These are phyloP conservation scores for Dicaeum eximium DNA, from an alignment of 2,113 vertebrate species.

Conservation along the genomic window DNA sequence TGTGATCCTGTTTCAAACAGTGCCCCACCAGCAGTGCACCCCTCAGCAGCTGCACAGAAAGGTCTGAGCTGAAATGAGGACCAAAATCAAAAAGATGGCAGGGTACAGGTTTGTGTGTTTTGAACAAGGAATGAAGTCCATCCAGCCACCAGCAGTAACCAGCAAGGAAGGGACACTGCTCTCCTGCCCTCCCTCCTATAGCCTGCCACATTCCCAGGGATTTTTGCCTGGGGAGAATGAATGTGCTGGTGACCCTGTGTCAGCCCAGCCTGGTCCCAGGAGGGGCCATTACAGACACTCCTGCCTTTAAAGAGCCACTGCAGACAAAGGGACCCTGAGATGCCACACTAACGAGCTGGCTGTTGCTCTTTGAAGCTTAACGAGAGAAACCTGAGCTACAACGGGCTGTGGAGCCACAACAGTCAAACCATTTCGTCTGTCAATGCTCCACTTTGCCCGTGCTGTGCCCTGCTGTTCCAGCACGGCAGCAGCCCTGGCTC, in stretches of 20 bases:
- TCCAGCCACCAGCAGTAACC: background rate
- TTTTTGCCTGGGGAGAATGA: background rate
- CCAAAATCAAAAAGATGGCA: background rate
- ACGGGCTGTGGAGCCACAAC: background rate
- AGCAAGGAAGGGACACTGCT: background rate
- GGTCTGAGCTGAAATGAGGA: background rate
- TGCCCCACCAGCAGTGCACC: background rate
- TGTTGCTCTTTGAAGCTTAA: background rate
- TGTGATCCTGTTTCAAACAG: background rate
- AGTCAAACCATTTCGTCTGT: background rate
- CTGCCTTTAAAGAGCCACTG: background rate
- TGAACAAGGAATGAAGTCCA: background rate
- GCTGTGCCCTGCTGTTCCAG: background rate
- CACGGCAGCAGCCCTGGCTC: background rate
- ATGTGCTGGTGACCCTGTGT: rapidly evolving
- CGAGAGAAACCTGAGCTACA: background rate
- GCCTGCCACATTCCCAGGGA: background rate
- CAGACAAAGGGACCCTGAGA: background rate
- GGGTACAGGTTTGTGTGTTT: background rate
- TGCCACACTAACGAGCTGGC: background rate
- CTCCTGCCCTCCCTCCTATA: background rate
- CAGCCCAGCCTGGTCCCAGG: background rate
- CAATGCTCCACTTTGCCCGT: background rate
- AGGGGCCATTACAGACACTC: rapidly evolving
- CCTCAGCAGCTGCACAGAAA: background rate